Evolutionary conservation across 2,888 invertebrate species (phyloP), one percentile per base, ranked within the genome.

Genomic region (Parnassius glacialis): DNA sequence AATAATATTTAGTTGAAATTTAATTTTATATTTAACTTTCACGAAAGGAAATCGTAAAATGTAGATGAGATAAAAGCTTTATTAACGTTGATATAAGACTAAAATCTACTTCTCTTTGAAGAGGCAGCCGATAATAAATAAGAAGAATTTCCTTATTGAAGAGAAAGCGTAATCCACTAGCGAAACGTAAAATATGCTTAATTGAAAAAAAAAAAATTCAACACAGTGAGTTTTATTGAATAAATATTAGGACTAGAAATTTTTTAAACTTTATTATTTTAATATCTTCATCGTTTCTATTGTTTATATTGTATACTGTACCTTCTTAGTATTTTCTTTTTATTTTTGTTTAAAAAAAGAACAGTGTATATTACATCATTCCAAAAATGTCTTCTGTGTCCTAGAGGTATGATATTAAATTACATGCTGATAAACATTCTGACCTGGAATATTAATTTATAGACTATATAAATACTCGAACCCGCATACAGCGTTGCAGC

Each of bases 81-180:
- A 67, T 70, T 74, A 74, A 72, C 71, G 70, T 70, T 73, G 70
- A 71, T 69, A 61, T 68, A 61, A 68, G 59, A 67, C 64, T 34
- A 57, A 65, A 66, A 68, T 68, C 67, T 67, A 65, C 67, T 73
- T 70, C 70, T 67, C 65, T 62, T 65, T 66, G 67, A 67, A 61
- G 57, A 64, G 66, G 64, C 58, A 59, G 62, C 55, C 63, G 59
- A 68, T 71, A 70, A 71, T 68, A 71, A 74, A 74, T 69, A 68
- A 62, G 57, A 70, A 68, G 67, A 69, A 69, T 67, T 74, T 63
- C 64, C 59, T 60, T 64, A 68, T 65, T 64, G 55, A 65, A 67
- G 48, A 50, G 58, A 62, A 55, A 60, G 52, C 62, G 64, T 61
- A 64, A 61, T 66, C 59, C 43, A 64, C 61, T 53, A 65, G 51